Conservation (phyloP, 2,888 invertebrate genomes). For the Litoditis marina region DNA sequence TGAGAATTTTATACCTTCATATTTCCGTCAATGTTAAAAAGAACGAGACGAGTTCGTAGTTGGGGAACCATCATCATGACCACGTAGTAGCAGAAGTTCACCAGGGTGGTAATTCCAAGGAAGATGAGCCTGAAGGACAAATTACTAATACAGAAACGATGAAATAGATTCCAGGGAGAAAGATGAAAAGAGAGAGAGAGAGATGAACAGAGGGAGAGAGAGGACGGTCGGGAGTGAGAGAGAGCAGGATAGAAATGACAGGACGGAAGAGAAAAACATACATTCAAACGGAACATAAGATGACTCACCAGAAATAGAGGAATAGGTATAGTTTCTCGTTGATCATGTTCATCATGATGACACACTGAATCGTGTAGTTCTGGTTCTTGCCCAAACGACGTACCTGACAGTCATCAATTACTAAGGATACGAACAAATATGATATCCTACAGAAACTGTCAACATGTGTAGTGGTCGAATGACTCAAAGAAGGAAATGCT, state of each 20-base stretch:
- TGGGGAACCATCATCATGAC: slow-evolving; percentile 36
- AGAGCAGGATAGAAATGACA: neutral
- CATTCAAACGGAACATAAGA: neutral
- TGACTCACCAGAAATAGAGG: slow-evolving; percentile 12
- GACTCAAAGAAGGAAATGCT: no score
- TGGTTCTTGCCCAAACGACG: slow-evolving; percentile 47
- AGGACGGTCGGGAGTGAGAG: neutral
- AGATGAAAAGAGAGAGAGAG: no score
- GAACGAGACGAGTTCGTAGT: slow-evolving; percentile 35
- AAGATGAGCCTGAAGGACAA: slow-evolving; percentile 38
- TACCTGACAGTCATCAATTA: no score
- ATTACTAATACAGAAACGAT: no score
- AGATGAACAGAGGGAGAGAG: slow-evolving; percentile 2
- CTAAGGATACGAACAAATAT: slow-evolving; percentile 23
- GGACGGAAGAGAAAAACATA: neutral
- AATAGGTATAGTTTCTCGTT: slow-evolving; percentile 17
- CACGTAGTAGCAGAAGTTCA: slow-evolving; percentile 52
- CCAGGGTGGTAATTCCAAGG: slow-evolving; percentile 36
- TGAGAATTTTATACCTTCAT: slow-evolving; percentile 5
- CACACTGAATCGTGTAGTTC: slow-evolving; percentile 49
- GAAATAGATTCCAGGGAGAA: no score
- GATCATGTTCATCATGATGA: slow-evolving; percentile 51
- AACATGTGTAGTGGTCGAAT: no score
- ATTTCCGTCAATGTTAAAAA: slow-evolving; percentile 9
- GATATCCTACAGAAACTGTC: neutral